Percentiles rank a stretch among this genome's conserved stretches.
Conservation (phyloP, 2,797 vertebrate species). For the Poeciliopsis infans region DNA sequence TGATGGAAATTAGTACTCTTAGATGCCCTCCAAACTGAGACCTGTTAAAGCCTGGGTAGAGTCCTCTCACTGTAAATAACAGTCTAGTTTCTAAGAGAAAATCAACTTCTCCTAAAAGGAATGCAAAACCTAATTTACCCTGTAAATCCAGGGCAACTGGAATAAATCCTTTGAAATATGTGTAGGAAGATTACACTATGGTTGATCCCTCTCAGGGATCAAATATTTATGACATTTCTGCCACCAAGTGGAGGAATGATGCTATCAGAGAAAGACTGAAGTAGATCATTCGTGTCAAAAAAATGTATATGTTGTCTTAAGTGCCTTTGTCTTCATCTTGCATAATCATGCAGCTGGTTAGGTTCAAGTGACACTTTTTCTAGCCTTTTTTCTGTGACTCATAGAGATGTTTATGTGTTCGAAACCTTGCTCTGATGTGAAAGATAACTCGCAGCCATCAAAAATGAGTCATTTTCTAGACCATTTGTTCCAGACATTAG, state of each 20-base stretch:
- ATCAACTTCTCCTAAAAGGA: not conserved
- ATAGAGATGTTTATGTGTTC: not conserved
- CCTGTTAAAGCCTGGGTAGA: not conserved
- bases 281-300: not conserved
- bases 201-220: not conserved
- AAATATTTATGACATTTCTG: conserved; percentile 10
- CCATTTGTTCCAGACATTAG: not conserved
- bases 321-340: not conserved
- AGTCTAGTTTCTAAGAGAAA: not conserved
- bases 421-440: not conserved
- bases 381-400: not conserved
- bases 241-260: conserved; percentile 52
- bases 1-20: not conserved
- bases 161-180: not conserved
- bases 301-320: not conserved
- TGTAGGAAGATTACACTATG: not conserved
- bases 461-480: not conserved
- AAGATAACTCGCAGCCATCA: not conserved
- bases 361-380: not conserved
- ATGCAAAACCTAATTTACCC: not conserved
- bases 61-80: not conserved
- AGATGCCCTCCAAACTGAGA: not conserved
- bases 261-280: conserved; percentile 7
- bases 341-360: not conserved
- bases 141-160: not conserved